phyloP scores from a whole-genome alignment of 2,113 vertebrate species.

The Sceloporus tristichus region DNA sequence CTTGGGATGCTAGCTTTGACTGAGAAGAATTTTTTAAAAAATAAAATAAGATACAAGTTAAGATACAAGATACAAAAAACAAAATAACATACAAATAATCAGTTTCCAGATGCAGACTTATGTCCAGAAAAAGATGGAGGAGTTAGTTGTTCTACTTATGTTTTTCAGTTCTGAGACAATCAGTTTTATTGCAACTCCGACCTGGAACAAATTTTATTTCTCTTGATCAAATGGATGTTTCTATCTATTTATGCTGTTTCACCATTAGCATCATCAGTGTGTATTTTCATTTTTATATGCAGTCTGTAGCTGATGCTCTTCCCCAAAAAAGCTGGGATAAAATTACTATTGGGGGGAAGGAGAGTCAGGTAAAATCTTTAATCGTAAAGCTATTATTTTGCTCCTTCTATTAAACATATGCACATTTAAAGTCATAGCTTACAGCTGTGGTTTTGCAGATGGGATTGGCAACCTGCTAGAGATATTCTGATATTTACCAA shows the following conservation, averaged over 20 bases:
- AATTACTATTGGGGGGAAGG: background rate
- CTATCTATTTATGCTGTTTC: constrained; percentile 8
- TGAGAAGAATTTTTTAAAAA: background rate
- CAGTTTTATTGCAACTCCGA: background rate
- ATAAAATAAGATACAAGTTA: background rate
- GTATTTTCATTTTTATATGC: constrained; percentile 54
- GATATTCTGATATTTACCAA: constrained; percentile 57
- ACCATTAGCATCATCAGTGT: constrained; percentile 30
- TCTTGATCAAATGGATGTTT: background rate
- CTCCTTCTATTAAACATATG: constrained; percentile 54
- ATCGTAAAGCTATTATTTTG: constrained; percentile 59
- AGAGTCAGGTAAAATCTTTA: constrained; percentile 27
- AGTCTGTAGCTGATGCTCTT: constrained; percentile 52
- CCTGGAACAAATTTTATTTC: background rate
- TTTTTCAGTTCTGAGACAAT: background rate
- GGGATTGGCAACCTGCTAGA: constrained; percentile 38
- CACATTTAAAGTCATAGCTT: constrained; percentile 64
- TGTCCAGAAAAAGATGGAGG: background rate
- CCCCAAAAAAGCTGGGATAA: background rate
- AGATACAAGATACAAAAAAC: no score
- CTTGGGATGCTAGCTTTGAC: background rate
- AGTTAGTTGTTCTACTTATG: background rate
- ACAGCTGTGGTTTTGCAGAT: constrained; percentile 33
- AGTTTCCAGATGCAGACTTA: background rate
- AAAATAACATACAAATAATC: background rate